Base-by-base conservation (phyloP, 2,113 vertebrate genomes). In the Mus spicilegus region DNA sequence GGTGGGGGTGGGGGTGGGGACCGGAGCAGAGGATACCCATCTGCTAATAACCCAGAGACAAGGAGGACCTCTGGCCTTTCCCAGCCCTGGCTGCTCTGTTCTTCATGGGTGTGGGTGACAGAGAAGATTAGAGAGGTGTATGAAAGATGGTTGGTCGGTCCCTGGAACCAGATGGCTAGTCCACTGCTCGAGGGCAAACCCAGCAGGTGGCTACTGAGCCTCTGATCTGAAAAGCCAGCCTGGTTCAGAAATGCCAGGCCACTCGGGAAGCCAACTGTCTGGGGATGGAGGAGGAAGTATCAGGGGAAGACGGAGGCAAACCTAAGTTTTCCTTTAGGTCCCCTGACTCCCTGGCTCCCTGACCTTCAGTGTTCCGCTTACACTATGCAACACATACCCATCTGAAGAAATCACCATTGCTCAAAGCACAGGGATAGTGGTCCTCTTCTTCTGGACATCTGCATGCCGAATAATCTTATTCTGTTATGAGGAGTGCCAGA, bases 11-110 rank as follows among this genome's bases (percentile, higher is more conserved):
- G 72, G 70, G n/a, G 19, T 2, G 46, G 67, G 28, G 69, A 0
- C 4, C 2, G 13, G 26, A 54, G n/a, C 42, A 36, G 54, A 36
- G 19, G 39, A 36, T 6, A 42, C 24, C 49, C 0, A 19, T 75
- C 46, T 94, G 76, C 87, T 90, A 49, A n/a, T 90, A 49, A 92
- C 75, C 76, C 63, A 39, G 49, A 30, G 56, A 28, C n/a, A 20
- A 26, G 63, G 39, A 77, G 24, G 51, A 49, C 65, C 9, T 3
- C 0, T 6, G 54, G 80, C 78, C 14, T 54, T 75, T 90, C 33
- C n/a, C 42, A 49, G 56, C 12, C 73, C 24, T 54, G 75, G 86
- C 49, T 14, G 3, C 61, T 63, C 36, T 0, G 61, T 30, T 78
- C n/a, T n/a, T 61, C 17, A 22, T 51, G n/a, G 24, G 46, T 28